phyloP scores from a whole-genome alignment of 2,888 invertebrate species.

The Physocephala rufipes region DNA sequence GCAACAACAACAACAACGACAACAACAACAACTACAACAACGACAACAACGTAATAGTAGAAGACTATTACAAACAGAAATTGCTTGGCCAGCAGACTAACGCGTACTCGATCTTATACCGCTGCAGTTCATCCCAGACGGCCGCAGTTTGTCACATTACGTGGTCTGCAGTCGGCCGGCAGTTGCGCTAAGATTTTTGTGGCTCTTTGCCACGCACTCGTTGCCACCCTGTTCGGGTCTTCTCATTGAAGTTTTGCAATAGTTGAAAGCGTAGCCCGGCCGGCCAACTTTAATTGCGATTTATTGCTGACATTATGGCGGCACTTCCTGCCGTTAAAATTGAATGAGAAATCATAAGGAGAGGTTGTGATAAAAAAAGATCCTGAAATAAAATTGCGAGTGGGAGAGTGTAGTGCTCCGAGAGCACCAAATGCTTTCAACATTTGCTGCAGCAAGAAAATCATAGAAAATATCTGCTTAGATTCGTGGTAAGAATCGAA shows the following conservation, averaged over 20 bases:
- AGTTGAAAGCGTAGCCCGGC: slow-evolving; percentile 18
- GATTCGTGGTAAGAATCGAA: too few species aligned
- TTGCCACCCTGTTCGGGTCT: not conserved
- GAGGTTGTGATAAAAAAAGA: not conserved
- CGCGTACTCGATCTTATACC: too few species aligned
- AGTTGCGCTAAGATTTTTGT: slow-evolving; percentile 27
- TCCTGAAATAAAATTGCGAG: not conserved
- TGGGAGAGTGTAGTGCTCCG: not conserved
- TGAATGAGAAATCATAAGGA: slow-evolving; percentile 25
- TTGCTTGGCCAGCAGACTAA: slow-evolving; percentile 12
- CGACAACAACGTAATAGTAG: too few species aligned
- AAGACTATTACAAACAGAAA: not conserved
- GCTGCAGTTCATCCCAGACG: too few species aligned
- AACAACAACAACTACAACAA: not conserved
- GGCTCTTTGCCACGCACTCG: slow-evolving; percentile 26
- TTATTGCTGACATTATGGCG: slow-evolving; percentile 30
- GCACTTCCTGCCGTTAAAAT: slow-evolving; percentile 31
- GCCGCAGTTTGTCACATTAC: not conserved
- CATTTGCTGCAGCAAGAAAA: slow-evolving; percentile 6
- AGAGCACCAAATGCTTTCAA: not conserved
- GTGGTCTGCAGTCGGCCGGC: not conserved
- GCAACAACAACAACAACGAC: slow-evolving; percentile 1
- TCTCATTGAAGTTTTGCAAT: slow-evolving; percentile 16
- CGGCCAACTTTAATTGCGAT: slow-evolving; percentile 35
- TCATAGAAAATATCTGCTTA: not conserved